Base-by-base conservation (phyloP, 2,888 invertebrate species). In the Ectemnius cavifrons region DNA sequence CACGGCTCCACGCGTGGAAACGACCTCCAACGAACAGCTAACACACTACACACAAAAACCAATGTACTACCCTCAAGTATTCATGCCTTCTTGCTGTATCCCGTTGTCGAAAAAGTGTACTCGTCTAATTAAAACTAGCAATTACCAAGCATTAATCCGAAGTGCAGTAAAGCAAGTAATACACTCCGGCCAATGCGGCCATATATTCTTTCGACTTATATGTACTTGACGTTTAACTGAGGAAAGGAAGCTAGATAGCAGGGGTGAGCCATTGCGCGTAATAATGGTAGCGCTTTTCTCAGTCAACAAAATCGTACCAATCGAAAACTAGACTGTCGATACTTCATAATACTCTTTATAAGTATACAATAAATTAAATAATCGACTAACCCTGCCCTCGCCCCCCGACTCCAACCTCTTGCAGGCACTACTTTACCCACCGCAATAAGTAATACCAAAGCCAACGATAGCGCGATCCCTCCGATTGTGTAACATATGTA, bases 401-500 rank as follows among this genome's bases (percentile, higher is more conserved):
- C 37, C 37, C 37, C 28, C 11, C 37, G 8, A 37, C 37, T 11
- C 37, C 37, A 37, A 6, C 37, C 37, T 37, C 28, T 79, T 77
- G 80, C 83, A 81, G 77, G 70, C 76, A 79, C 81, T 85, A 79
- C 81, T 85, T 82, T 85, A 85, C 80, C 85, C 84, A 86, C 85
- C 85, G 88, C 88, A 88, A 87, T 87, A 87, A 73, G 78, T 85
- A 84, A 89, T 88, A 87, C 89, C 89, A 89, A 89, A 89, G 89
- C 81, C 82, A 83, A 80, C 62, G 37, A 71, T 81, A 77, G 81
- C 82, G 72, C 78, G 73, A 74, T 75, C 73, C 80, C 77, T 80
- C 75, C 78, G 67, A 83, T 63, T 86, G 81, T 37, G 8, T 86
- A 81, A 79, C 74, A 82, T 83, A 37, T 37, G 37, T 37, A 83